Evolutionary conservation across 92 coral and sea anemone species (phyloP).

Genomic region (Epizoanthus ramosus): DNA sequence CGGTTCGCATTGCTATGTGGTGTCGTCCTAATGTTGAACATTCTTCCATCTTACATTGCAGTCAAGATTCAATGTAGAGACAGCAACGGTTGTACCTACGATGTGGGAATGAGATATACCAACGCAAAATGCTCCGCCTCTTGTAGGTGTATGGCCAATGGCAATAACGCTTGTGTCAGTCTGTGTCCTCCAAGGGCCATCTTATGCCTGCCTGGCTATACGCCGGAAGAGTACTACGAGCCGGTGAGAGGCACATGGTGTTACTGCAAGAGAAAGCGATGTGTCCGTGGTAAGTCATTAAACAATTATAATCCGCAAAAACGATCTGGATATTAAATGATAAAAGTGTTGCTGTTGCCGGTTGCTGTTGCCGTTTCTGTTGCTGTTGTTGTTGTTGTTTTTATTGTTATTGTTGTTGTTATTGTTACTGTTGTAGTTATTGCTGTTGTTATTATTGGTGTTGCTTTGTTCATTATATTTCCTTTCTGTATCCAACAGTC

Average conservation of each 20-base stretch:
- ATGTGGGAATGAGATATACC: background rate
- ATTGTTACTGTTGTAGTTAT: no score
- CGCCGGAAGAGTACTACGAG: background rate
- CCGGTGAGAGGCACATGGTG: conserved; percentile 15
- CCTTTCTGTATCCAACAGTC: no score
- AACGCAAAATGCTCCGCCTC: background rate
- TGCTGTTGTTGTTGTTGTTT: no score
- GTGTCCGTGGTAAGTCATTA: background rate
- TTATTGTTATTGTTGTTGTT: no score
- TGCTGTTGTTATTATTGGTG: no score
- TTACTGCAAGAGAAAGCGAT: conserved; percentile 23
- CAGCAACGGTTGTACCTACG: conserved; percentile 1
- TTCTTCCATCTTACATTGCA: background rate
- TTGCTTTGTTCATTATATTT: no score
- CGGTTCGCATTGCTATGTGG: background rate
- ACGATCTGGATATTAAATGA: no score
- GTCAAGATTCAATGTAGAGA: background rate
- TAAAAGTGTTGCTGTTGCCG: no score
- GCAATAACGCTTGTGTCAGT: background rate
- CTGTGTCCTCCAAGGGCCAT: background rate
- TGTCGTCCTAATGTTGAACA: no score
- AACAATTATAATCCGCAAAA: no score
- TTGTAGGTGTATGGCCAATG: background rate
- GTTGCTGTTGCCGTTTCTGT: no score
- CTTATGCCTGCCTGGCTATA: background rate